Percentiles rank a stretch among this genome's conserved stretches.
Evolutionary conservation across 2,888 invertebrate species (phyloP).

Genomic region (Apomyelois bistriatella): DNA sequence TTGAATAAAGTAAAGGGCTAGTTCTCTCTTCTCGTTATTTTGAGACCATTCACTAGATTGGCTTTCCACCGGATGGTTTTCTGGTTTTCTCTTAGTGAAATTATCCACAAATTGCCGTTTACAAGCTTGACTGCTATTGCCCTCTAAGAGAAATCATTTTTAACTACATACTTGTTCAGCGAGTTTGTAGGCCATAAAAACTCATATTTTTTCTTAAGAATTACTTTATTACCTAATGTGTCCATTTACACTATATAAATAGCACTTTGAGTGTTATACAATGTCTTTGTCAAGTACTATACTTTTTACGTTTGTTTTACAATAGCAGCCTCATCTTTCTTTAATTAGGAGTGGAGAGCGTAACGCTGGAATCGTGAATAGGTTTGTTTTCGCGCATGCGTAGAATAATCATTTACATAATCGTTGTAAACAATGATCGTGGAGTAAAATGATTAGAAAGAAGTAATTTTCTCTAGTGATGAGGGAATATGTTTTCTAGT

Average conservation of each 20-base stretch:
- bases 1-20: neutral
- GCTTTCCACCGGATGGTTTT: conserved; percentile 13
- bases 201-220: neutral
- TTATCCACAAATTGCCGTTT: conserved; percentile 24
- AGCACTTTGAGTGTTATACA: neutral
- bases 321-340: conserved; percentile 11
- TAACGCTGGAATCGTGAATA: conserved; percentile 14
- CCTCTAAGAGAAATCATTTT: conserved; percentile 21
- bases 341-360: conserved; percentile 22
- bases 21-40: neutral
- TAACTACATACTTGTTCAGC: conserved; percentile 17
- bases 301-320: neutral
- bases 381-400: conserved; percentile 15
- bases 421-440: conserved; percentile 14
- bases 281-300: neutral
- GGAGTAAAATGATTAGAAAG: neutral
- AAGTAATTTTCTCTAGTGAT: conserved; percentile 1
- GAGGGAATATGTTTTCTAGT: conserved; percentile 6
- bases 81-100: conserved; percentile 23
- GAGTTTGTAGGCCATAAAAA: conserved; percentile 13
- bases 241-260: neutral
- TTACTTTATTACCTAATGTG: conserved; percentile 1
- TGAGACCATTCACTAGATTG: neutral
- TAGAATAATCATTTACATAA: conserved; percentile 15
- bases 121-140: conserved; percentile 13